Percentiles rank a stretch among this genome's conserved stretches.
These are phyloP conservation scores for Papilio polyxenes DNA, from an alignment of 1,140 invertebrate genomes.

Conservation along the genomic window DNA sequence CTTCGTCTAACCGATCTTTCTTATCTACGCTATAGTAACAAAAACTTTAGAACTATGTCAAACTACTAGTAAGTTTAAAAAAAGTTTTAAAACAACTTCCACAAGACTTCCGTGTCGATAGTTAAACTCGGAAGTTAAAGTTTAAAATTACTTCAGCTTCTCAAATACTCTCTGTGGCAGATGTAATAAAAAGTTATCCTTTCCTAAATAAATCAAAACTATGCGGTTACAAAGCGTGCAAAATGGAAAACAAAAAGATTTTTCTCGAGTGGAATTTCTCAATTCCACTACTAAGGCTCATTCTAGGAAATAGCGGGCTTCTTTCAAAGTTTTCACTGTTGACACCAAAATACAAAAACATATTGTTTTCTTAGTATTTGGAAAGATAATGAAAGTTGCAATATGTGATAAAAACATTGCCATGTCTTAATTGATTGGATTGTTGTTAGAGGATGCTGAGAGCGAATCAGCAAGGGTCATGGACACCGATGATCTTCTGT, in stretches of 20 bases:
- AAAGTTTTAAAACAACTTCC: constrained; percentile 25
- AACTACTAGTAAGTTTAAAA: constrained; percentile 22
- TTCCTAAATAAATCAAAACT: background rate
- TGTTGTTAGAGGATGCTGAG: too few species aligned
- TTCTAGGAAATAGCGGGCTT: too few species aligned
- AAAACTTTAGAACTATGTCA: constrained; percentile 22
- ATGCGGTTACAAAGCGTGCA: background rate
- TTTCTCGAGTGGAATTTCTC: background rate
- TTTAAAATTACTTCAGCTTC: constrained; percentile 23
- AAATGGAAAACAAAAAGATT: background rate
- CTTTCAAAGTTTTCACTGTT: too few species aligned
- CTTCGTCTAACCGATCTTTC: constrained; percentile 23
- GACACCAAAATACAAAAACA: too few species aligned
- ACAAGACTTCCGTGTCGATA: constrained; percentile 24
- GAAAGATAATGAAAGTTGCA: too few species aligned
- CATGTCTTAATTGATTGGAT: too few species aligned
- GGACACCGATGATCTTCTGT: too few species aligned
- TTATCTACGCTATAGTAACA: constrained; percentile 12
- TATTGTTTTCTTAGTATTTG: too few species aligned
- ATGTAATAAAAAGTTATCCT: constrained; percentile 4
- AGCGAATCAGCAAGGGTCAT: too few species aligned
- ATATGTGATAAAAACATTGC: too few species aligned
- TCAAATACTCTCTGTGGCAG: constrained; percentile 4
- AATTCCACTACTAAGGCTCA: background rate
- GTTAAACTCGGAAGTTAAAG: constrained; percentile 18